Evolutionary conservation across 2,888 invertebrate species (phyloP).

Genomic region (Autographa gamma): DNA sequence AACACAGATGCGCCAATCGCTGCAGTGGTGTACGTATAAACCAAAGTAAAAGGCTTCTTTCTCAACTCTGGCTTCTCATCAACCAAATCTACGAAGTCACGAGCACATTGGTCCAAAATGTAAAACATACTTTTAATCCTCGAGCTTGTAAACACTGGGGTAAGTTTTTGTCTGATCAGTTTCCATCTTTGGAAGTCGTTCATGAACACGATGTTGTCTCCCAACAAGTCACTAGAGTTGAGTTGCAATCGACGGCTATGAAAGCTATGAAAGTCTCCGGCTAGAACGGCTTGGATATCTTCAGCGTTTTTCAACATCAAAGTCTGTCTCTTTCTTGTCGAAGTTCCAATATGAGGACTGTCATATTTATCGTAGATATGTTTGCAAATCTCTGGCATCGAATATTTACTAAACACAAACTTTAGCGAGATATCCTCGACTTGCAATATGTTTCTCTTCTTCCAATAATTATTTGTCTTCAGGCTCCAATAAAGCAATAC

Average conservation of each 20-base stretch:
- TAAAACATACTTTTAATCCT: slow-evolving; percentile 80
- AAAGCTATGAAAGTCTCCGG: slow-evolving; percentile 74
- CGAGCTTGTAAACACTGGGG: slow-evolving; percentile 76
- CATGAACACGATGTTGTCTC: slow-evolving; percentile 73
- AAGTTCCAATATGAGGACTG: slow-evolving; percentile 67
- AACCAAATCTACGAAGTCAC: slow-evolving; percentile 70
- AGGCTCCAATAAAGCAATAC: slow-evolving; percentile 47
- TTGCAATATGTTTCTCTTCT: slow-evolving; percentile 69
- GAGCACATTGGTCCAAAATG: slow-evolving; percentile 72
- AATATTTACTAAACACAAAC: slow-evolving; percentile 67
- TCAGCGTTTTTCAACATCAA: slow-evolving; percentile 70
- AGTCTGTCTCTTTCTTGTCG: slow-evolving; percentile 63
- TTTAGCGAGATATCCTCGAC: slow-evolving; percentile 60
- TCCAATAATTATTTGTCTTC: slow-evolving; percentile 71
- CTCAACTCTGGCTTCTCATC: slow-evolving; percentile 60
- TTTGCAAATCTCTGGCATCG: slow-evolving; percentile 71
- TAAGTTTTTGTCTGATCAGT: slow-evolving; percentile 75
- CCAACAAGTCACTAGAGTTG: slow-evolving; percentile 70
- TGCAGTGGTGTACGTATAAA: slow-evolving; percentile 74
- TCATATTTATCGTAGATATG: slow-evolving; percentile 69
- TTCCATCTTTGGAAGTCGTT: slow-evolving; percentile 77
- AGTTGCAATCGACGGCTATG: slow-evolving; percentile 68
- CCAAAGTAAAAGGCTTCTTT: slow-evolving; percentile 65
- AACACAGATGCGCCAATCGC: slow-evolving; percentile 80
- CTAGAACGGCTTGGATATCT: slow-evolving; percentile 72